Evolutionary conservation across 2,888 invertebrate species (phyloP).

Genomic region (Nyleta sp.): DNA sequence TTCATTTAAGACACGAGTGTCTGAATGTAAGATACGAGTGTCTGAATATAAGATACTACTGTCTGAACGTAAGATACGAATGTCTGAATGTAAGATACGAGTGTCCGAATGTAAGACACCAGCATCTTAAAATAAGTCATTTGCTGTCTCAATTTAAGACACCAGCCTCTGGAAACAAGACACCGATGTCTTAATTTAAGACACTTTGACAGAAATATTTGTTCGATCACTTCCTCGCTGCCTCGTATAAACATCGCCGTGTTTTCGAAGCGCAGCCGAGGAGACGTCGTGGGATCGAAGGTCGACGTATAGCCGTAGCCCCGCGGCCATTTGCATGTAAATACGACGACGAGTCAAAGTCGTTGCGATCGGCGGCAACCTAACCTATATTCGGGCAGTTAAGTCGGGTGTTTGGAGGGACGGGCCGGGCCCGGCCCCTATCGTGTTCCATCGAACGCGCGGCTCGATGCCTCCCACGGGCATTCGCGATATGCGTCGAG

Average conservation of each 20-base stretch:
- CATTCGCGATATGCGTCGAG: slow-evolving; percentile 48
- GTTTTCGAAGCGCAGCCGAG: slow-evolving; percentile 8
- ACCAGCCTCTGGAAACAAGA: too few species aligned
- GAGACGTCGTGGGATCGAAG: slow-evolving; percentile 36
- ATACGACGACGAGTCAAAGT: slow-evolving; percentile 67
- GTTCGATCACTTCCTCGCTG: background rate
- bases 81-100: too few species aligned
- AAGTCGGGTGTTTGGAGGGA: slow-evolving; percentile 71
- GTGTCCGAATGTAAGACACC: too few species aligned
- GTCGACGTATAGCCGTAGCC: slow-evolving; percentile 49
- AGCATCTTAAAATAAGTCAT: too few species aligned
- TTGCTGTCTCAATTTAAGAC: too few species aligned
- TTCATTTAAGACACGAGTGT: too few species aligned
- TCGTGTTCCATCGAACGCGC: slow-evolving; percentile 51
- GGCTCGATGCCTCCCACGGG: slow-evolving; percentile 56
- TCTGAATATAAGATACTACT: too few species aligned
- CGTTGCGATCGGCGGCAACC: slow-evolving; percentile 59
- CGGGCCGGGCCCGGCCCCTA: slow-evolving; percentile 57
- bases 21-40: too few species aligned
- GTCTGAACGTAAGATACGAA: too few species aligned
- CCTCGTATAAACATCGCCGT: slow-evolving; percentile 16
- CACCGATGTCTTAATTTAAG: too few species aligned
- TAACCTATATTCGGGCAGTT: slow-evolving; percentile 75
- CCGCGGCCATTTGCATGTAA: slow-evolving; percentile 74
- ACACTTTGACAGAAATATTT: too few species aligned